phyloP scores from a whole-genome alignment of 2,888 invertebrate species.

The Microctonus brassicae region DNA sequence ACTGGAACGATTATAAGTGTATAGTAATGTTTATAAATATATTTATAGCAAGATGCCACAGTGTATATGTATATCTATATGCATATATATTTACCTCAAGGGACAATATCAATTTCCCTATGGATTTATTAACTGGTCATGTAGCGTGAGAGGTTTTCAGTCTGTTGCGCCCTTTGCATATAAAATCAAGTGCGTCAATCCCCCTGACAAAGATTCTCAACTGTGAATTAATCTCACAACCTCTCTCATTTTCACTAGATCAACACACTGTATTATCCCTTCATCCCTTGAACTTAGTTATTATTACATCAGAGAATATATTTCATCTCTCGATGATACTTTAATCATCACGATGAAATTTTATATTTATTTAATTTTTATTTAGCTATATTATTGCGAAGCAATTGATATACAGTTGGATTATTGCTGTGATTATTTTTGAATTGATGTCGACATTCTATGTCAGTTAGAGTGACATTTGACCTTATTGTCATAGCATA shows the following conservation, averaged over 20 bases:
- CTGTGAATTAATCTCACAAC: constrained; percentile 25
- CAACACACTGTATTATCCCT: background rate
- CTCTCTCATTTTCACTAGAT: background rate
- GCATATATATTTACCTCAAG: background rate
- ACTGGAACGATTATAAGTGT: no score
- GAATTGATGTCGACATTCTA: background rate
- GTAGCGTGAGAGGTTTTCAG: background rate
- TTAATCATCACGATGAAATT: constrained; percentile 18
- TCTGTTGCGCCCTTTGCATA: background rate
- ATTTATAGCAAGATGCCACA: no score
- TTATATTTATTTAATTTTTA: background rate
- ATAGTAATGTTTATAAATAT: no score
- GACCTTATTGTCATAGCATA: background rate
- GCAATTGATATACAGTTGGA: background rate
- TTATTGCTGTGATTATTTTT: background rate
- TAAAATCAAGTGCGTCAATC: background rate
- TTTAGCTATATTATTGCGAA: background rate
- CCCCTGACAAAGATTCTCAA: background rate
- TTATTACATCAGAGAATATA: background rate
- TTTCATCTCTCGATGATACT: no score
- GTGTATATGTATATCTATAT: no score
- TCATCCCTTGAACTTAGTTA: background rate
- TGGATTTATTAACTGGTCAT: background rate
- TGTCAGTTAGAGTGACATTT: background rate
- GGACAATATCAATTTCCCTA: background rate